Evolutionary conservation across 2,888 invertebrate genomes (phyloP), one percentile per base, ranked within the genome.

Genomic region (Cerceris ruficornis): DNA sequence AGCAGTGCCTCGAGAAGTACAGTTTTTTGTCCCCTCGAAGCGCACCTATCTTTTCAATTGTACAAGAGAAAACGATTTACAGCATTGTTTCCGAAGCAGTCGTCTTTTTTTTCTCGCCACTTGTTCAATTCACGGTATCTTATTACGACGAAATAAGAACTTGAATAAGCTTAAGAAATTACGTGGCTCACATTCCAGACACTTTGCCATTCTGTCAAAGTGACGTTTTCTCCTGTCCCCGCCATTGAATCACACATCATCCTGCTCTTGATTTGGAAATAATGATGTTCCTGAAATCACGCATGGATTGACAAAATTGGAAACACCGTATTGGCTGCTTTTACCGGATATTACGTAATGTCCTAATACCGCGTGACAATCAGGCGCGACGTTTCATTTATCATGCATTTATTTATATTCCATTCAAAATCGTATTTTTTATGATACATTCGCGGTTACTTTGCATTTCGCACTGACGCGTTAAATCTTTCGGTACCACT

Each of bases 121-220:
- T 79, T 67, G 76, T 57, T 69, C 64, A 59, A 69, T 70, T 55
- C 49, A 65, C 61, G 50, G 62, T 49, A 42, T 73, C 67, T 54
- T 75, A 77, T 75, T 79, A 57, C 15, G 15, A 46, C 46, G n/a
- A 59, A 57, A 69, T 49, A 61, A 59, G 68, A 55, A 60, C 17
- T 54, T 58, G 67, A 42, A 39, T 6, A 9, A 50, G 49, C 14
- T 74, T 50, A 69, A 57, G 17, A 59, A 1, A 61, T 67, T 66
- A 55, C 42, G 67, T 41, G 52, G 67, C 28, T 62, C 46, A 57
- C 66, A 55, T 68, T 65, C 52, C 62, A 75, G 28, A 76, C 66
- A 15, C 61, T 76, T 61, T 81, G 73, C 73, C 82, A 82, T 82
- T 79, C 82, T 82, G 82, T 82, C 79, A 81, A 75, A 81, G 74